Percentiles rank a stretch among this genome's conserved stretches.
Conservation (phyloP, 2,888 invertebrate species). For the Eulithis testata region DNA sequence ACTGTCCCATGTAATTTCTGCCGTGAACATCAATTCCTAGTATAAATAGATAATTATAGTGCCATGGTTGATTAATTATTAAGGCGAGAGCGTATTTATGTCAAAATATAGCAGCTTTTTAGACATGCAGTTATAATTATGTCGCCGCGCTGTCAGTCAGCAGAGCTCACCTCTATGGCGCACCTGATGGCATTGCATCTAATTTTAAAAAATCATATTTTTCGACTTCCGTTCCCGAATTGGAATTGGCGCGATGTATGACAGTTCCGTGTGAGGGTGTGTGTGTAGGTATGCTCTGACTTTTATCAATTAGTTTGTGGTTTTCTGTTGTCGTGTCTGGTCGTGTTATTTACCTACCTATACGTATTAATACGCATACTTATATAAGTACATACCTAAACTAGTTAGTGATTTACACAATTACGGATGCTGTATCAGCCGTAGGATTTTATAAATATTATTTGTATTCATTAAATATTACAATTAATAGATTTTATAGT, state of each 20-base stretch:
- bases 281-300: slow-evolving; percentile 6
- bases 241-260: slow-evolving; percentile 73
- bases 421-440: too few relatives aligned
- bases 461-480: too few relatives aligned
- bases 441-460: too few relatives aligned
- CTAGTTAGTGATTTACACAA: background rate
- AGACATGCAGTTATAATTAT: slow-evolving; percentile 44
- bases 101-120: slow-evolving; percentile 49
- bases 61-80: slow-evolving; percentile 61
- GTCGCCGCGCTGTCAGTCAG: slow-evolving; percentile 60
- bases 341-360: background rate
- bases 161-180: slow-evolving; percentile 62
- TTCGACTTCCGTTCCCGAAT: slow-evolving; percentile 81
- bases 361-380: too few relatives aligned
- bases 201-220: slow-evolving; percentile 82
- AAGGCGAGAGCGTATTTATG: slow-evolving; percentile 58
- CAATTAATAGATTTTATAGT: too few relatives aligned
- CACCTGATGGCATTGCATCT: slow-evolving; percentile 78
- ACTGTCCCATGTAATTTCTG: slow-evolving; percentile 23
- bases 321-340: slow-evolving; percentile 2
- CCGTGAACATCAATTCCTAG: slow-evolving; percentile 25
- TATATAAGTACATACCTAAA: background rate
- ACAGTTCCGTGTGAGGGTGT: background rate
- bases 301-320: slow-evolving; percentile 8
- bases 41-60: slow-evolving; percentile 43